A percentile compares a stretch with the other conserved stretches of the same genome.
Conservation (phyloP, 2,797 vertebrate genomes). For the Leuciscus waleckii region DNA sequence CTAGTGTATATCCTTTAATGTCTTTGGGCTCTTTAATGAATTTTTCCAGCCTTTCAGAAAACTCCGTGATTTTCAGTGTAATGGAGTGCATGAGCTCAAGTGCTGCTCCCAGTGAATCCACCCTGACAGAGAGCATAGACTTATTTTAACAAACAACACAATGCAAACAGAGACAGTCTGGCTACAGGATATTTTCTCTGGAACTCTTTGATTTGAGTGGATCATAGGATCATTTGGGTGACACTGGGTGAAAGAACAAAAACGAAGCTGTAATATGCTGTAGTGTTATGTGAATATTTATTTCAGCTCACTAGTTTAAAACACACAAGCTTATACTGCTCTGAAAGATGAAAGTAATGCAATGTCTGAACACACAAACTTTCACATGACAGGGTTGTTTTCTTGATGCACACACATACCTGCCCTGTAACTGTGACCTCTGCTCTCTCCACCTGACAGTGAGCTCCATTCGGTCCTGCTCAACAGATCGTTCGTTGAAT, state of each 20-base stretch:
- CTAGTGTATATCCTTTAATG: slow-evolving; percentile 74
- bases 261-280: neutral
- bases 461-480: slow-evolving; percentile 76
- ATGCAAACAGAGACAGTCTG: neutral
- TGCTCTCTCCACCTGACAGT: slow-evolving; percentile 79
- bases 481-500: slow-evolving; percentile 66
- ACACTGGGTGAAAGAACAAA: neutral
- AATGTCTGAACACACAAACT: neutral
- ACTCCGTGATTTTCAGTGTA: slow-evolving; percentile 80
- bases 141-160: slow-evolving; percentile 35
- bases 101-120: slow-evolving; percentile 81
- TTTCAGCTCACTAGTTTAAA: neutral
- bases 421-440: slow-evolving; percentile 78
- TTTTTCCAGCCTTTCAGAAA: slow-evolving; percentile 77
- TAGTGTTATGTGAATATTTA: neutral
- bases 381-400: neutral
- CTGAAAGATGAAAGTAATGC: neutral
- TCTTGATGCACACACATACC: slow-evolving; percentile 71
- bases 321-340: neutral
- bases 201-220: neutral
- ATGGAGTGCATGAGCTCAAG: slow-evolving; percentile 83
- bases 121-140: slow-evolving; percentile 64
- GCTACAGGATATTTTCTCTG: slow-evolving; percentile 14
- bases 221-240: slow-evolving; percentile 18
- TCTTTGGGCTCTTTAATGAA: slow-evolving; percentile 81